phyloP scores from a whole-genome alignment of 2,113 vertebrate species.

The Bubo scandiacus region DNA sequence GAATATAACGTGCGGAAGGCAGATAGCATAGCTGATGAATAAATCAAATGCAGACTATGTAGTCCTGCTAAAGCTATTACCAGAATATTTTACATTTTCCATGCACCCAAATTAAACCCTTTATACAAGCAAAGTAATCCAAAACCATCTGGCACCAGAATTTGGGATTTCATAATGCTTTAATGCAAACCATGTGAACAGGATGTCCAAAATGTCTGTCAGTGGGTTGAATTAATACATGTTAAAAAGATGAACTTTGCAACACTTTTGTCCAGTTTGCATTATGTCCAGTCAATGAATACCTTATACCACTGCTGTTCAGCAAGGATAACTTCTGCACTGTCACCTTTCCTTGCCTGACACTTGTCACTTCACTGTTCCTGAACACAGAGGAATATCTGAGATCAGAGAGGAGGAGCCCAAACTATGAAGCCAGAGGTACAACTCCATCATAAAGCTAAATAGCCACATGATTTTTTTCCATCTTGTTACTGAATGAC shows the following conservation, averaged over 20 bases:
- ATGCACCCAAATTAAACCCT: constrained; percentile 31
- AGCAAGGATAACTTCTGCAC: not conserved
- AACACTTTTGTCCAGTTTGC: not conserved
- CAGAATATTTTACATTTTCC: constrained; percentile 46
- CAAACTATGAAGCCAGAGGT: not conserved
- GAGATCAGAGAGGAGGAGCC: not conserved
- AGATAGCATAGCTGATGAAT: not conserved
- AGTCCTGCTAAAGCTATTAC: constrained; percentile 42
- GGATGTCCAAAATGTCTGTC: not conserved
- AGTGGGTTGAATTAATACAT: not conserved
- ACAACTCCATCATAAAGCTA: not conserved
- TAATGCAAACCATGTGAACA: constrained; percentile 52
- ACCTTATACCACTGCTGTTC: not conserved
- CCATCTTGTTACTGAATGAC: not conserved
- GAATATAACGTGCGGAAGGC: not conserved
- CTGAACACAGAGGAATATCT: not conserved
- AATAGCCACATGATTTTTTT: not conserved
- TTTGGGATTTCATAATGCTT: constrained; percentile 48
- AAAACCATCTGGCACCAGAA: constrained; percentile 48
- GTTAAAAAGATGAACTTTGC: not conserved
- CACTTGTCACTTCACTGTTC: not conserved
- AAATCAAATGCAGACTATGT: not conserved
- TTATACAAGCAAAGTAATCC: constrained; percentile 24
- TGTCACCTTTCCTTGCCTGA: not conserved
- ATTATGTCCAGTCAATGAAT: not conserved